Evolutionary conservation across 64 coral and sea anemone genomes (phyloP), one percentile per base, ranked within the genome.

Genomic region (Stichodactyla helianthus): DNA sequence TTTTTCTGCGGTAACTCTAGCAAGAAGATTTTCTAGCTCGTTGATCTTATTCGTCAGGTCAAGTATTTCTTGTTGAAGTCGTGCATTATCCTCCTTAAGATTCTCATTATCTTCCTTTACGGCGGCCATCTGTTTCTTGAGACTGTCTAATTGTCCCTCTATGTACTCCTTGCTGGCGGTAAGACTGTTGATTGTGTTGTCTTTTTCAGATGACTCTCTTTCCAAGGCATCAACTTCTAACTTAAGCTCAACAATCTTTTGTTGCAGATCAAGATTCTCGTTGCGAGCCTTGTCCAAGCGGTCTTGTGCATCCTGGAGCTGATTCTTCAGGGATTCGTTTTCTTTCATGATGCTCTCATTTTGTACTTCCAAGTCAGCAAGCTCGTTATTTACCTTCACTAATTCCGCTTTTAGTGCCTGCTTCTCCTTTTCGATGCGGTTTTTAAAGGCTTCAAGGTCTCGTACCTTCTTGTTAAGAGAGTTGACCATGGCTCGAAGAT

Each of bases 301-400:
- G 77, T 97, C 95, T 16, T 89, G 59, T 5, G 95, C 92, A 71
- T 97, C 95, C 61, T 93, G 92, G 27, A 97, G 89, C 54, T 97
- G 95, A 57, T 97, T 97, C 59, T 93, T 88, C 51, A 97, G 84
- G 4, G 95, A 97, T 17, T 93, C 92, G 55, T 97, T 93, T 80
- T 97, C 95, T 86, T 97, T 97, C 35, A 71, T 71, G 10, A 87
- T 92, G 57, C 85, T 91, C 35, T 97, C 92, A 55, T 35, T 91
- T 31, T 88, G 62, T 10, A 97, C 89, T 27, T 97, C 95, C 31
- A 93, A 79, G 82, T 93, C 95, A 52, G 89, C 95, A 54, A 77
- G 55, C 60, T 97, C 65, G 76, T 93, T 97, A 77, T 93, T 93
- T 16, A 82, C 92, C 58, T 59, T 54, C 44, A 93, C 71, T 60